Conservation (phyloP, 1,140 invertebrate species). For the Aphaenogaster floridana region DNA sequence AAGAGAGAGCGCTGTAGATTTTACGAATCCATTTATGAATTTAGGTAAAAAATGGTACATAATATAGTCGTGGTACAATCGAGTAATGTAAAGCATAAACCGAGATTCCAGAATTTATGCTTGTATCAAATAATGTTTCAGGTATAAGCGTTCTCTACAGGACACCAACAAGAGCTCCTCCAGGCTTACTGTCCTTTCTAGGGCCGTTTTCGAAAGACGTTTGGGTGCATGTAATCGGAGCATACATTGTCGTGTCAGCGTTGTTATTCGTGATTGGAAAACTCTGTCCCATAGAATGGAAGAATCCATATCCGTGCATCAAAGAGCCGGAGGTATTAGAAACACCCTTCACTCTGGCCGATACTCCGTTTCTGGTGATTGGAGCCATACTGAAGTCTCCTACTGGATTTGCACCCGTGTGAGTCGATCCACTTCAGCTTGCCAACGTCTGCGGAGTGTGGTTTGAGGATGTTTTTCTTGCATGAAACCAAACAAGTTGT, state of each 20-base stretch:
- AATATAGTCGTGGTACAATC: background rate
- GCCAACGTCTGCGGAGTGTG: constrained; percentile 54
- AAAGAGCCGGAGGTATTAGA: constrained; percentile 90
- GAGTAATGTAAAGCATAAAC: background rate
- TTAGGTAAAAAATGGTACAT: constrained; percentile 87
- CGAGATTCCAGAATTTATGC: background rate
- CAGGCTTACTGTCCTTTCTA: constrained; percentile 94
- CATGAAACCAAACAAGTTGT: constrained; percentile 13
- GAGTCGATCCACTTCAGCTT: constrained; percentile 70
- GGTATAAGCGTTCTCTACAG: constrained; percentile 95
- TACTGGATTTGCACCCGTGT: constrained; percentile 92
- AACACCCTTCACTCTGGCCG: constrained; percentile 94
- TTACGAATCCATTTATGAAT: constrained; percentile 96
- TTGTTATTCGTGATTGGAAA: constrained; percentile 94
- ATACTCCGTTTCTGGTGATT: constrained; percentile 94
- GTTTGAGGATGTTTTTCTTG: constrained; percentile 22
- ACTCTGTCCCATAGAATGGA: constrained; percentile 94
- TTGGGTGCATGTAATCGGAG: constrained; percentile 92
- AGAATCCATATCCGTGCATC: constrained; percentile 92
- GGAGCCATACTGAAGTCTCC: constrained; percentile 93
- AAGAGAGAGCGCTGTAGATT: constrained; percentile 94
- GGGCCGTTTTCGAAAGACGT: constrained; percentile 94
- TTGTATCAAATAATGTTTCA: constrained; percentile 68
- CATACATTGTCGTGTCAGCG: constrained; percentile 93
- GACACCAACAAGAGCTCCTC: constrained; percentile 92